Evolutionary conservation across 2,113 vertebrate species (phyloP).

Genomic region (Mystacornis crossleyi): DNA sequence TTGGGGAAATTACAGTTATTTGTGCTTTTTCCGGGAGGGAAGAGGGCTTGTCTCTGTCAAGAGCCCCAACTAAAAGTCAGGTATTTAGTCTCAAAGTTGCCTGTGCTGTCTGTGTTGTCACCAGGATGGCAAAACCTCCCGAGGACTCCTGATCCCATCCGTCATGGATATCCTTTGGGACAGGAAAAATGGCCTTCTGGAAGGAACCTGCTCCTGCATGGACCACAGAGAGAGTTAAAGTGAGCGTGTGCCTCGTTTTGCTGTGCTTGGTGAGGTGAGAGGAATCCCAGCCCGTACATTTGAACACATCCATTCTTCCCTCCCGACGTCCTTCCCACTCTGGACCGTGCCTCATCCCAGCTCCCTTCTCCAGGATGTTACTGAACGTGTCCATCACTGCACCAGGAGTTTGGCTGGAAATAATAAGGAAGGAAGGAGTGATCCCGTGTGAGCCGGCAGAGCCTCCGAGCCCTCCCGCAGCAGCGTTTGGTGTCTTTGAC

Average conservation of each 20-base stretch:
- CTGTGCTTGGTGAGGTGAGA: background rate
- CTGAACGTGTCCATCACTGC: background rate
- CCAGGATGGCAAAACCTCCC: background rate
- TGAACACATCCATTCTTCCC: background rate
- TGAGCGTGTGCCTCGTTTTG: background rate
- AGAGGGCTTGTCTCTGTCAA: background rate
- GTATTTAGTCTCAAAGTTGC: background rate
- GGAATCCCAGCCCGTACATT: background rate
- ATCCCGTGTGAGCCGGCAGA: rapidly evolving
- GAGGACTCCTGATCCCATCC: background rate
- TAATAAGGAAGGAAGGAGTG: background rate
- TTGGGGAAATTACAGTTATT: background rate
- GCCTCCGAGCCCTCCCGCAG: rapidly evolving
- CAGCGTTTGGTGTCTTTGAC: background rate
- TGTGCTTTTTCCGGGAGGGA: background rate
- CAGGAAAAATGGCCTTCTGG: background rate
- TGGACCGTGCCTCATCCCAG: background rate
- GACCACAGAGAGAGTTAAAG: background rate
- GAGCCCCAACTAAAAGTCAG: background rate
- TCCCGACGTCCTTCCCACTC: background rate
- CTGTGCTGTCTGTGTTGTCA: background rate
- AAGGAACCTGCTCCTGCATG: background rate
- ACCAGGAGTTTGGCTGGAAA: background rate
- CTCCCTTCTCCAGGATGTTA: background rate
- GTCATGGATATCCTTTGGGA: background rate